Base-by-base conservation (phyloP, 1,140 invertebrate species). In the Hesperophylax magnus region DNA sequence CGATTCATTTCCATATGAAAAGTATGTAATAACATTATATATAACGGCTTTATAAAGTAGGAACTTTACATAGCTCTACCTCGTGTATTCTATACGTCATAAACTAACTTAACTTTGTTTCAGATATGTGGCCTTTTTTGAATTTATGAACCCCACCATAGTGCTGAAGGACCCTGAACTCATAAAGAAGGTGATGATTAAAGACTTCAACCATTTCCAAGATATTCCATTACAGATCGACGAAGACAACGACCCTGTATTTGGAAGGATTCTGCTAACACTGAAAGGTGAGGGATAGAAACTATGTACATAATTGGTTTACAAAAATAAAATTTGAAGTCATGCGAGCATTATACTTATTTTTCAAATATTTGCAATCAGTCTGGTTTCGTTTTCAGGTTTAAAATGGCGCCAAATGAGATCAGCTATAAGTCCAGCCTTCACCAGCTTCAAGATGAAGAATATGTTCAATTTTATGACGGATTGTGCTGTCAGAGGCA, bases 391-490 rank as follows among this genome's bases (percentile, higher is more conserved):
- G 0, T 69, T 80, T 81, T 65, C 22, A 84, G 86, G 88, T 63
- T 80, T 90, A 60, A 87, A 88, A 77, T 92, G 91, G 91, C 87
- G 87, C 27, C 87, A 90, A 63, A 90, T 92, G 87, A 81, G 91
- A 9, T 87, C 88, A 2, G 89, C 89, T 0, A 67, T 92, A 20
- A 90, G 88, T 47, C 91, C 91, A 0, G 86, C 88, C 0, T 92
- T 92, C 69, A 92, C 91, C 0, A 85, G 87, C 0, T 86, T 86
- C 58, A 91, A 91, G 84, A 91, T 91, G 88, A 87, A 87, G 39
- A 81, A 75, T 14, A 91, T 92, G 89, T 90, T 89, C 63, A 78
- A 78, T 6, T 78, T 92, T n/a, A 90, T 92, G 84, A 85, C 84
- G 8, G 87, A 90, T 56, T 87, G 85, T 72, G 86, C 85, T 0